phyloP scores from a whole-genome alignment of 2,113 vertebrate genomes.

The Cinclus cinclus region DNA sequence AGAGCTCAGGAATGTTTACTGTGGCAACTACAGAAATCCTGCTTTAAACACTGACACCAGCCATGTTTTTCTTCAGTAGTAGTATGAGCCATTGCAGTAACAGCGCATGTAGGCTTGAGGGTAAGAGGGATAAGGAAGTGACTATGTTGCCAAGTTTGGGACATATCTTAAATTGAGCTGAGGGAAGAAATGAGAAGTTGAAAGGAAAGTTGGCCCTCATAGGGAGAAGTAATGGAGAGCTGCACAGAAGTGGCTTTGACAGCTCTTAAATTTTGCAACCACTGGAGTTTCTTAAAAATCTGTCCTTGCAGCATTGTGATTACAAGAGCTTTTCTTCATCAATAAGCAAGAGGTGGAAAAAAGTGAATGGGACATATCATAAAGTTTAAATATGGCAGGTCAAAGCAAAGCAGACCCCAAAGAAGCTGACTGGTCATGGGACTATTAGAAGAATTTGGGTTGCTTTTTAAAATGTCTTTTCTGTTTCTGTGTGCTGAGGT shows the following conservation, averaged over 20 bases:
- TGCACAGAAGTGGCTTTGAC: not conserved
- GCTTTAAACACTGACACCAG: not conserved
- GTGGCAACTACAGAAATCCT: not conserved
- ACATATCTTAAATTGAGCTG: not conserved
- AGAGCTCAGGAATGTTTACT: not conserved
- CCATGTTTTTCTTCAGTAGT: not conserved
- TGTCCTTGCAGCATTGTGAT: not conserved
- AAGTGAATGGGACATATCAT: not conserved
- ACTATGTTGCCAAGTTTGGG: not conserved
- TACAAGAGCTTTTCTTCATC: not conserved
- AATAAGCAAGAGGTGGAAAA: not conserved
- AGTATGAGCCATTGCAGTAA: not conserved
- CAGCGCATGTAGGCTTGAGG: not conserved
- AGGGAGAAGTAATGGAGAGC: not conserved
- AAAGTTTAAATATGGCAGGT: not conserved
- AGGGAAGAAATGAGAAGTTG: constrained; percentile 12
- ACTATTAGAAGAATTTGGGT: not conserved
- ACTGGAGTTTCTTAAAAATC: not conserved
- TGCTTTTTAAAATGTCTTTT: not conserved
- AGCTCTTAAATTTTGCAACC: not conserved
- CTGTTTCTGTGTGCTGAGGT: not conserved
- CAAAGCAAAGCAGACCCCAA: not conserved
- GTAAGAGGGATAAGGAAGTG: not conserved
- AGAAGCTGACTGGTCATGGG: not conserved
- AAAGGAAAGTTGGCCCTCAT: not conserved